These are phyloP conservation scores for Trypoxylus dichotomus DNA, from an alignment of 1,140 invertebrate genomes.

Conservation along the genomic window DNA sequence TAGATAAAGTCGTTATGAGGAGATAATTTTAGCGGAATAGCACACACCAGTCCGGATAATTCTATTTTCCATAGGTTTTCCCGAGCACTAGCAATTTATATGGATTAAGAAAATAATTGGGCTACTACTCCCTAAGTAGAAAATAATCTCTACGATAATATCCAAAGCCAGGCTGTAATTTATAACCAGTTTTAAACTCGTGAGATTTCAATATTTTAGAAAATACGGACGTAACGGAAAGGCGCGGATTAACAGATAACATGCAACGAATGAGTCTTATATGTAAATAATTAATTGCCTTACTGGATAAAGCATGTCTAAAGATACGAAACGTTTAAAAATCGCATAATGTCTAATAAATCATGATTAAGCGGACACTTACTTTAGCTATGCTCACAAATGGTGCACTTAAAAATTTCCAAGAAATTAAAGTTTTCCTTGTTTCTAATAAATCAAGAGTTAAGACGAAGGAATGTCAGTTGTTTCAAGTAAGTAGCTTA, in stretches of 20 bases:
- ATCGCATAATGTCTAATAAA: not conserved
- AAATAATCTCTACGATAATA: not conserved
- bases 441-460: no score
- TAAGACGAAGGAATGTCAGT: no score
- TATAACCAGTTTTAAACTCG: not conserved
- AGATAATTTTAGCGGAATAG: not conserved
- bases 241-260: not conserved
- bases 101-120: slow-evolving; percentile 3
- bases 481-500: no score
- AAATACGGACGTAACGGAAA: not conserved
- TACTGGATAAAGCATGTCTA: not conserved
- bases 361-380: not conserved
- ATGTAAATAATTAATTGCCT: not conserved
- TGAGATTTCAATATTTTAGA: not conserved
- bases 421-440: no score
- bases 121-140: not conserved
- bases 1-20: not conserved
- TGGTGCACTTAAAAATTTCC: no score
- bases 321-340: not conserved
- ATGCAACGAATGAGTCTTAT: not conserved
- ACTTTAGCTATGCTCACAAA: not conserved
- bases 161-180: slow-evolving; percentile 1
- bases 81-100: not conserved
- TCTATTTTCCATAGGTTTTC: not conserved
- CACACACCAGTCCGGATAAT: not conserved